Evolutionary conservation across 2,113 vertebrate genomes (phyloP), one percentile per base, ranked within the genome.

Genomic region (Ictalurus punctatus): DNA sequence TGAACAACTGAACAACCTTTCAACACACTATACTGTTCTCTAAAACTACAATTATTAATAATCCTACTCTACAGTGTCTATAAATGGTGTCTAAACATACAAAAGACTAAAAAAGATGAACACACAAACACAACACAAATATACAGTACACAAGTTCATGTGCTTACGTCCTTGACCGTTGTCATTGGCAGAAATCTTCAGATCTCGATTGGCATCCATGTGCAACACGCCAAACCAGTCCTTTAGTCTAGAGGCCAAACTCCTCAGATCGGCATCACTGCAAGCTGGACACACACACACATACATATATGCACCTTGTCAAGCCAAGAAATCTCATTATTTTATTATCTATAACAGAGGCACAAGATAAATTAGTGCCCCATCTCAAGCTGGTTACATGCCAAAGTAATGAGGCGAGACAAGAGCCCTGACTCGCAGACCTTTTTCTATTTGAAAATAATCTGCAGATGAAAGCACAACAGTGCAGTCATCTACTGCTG

Each of bases 151-250:
- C 63, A 63, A 17, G 27, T 4, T 85, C 63, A 80, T 73, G 76
- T 74, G 90, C 98, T 98, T 95, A 99, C 98, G 97, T 96, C 96
- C 96, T 96, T 96, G 94, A 30, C 96, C 91, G 0, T 94, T 89
- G 73, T 97, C 96, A 0, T 94, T 97, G 91, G 94, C 93, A 17
- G 96, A 97, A 73, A 96, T 96, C 91, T 97, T 98, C 93, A 97
- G 96, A 94, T 98, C 97, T 90, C 97, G 96, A 92, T 97, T 98
- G 4, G 98, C 98, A 0, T 99, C 98, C 78, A 97, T 96, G 2
- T 99, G 98, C 8, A 99, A 96, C 92, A 97, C 96, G 23, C 98
- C 97, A 0, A 99, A 99, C 98, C 98, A 99, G 91, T 98, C 97
- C 87, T 99, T 99, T 81, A 99, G 95, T 86, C 97, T 95, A 0